phyloP scores from a whole-genome alignment of 2,797 vertebrate genomes.

The Bryconaethiops microstoma region DNA sequence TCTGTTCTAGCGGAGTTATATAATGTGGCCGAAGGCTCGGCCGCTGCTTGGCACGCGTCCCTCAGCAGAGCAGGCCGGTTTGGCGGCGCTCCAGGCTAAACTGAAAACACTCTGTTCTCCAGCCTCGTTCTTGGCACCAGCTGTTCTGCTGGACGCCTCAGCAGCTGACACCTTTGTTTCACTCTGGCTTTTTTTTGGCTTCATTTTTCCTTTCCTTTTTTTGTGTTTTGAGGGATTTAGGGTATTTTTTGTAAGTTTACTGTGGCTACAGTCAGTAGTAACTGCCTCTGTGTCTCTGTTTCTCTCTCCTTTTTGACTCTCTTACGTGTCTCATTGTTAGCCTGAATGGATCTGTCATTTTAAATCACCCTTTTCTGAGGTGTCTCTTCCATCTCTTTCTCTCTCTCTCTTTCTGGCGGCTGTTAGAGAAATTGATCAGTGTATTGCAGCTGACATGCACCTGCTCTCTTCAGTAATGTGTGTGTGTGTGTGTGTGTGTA shows the following conservation, averaged over 20 bases:
- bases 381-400: constrained; percentile 5
- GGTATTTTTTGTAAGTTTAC: constrained; percentile 19
- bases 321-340: too few species aligned
- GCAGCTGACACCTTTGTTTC: constrained; percentile 82
- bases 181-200: constrained; percentile 58
- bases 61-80: constrained; percentile 63
- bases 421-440: constrained; percentile 73
- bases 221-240: neutral
- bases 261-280: neutral
- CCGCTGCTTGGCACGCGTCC: constrained; percentile 67
- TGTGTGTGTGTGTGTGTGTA: neutral
- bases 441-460: constrained; percentile 78
- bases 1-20: constrained; percentile 70
- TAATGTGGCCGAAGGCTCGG: constrained; percentile 74
- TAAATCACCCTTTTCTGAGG: too few species aligned
- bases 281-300: neutral
- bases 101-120: constrained; percentile 81
- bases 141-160: constrained; percentile 74
- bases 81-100: constrained; percentile 78
- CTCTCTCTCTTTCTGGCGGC: constrained; percentile 49
- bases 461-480: constrained; percentile 67
- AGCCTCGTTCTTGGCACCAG: constrained; percentile 79
- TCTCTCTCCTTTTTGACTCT: neutral
- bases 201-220: constrained; percentile 45
- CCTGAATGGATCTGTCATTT: too few species aligned